Evolutionary conservation across 2,797 vertebrate species (phyloP), one percentile per base, ranked within the genome.

Genomic region (Pseudotriccus pelzelni): DNA sequence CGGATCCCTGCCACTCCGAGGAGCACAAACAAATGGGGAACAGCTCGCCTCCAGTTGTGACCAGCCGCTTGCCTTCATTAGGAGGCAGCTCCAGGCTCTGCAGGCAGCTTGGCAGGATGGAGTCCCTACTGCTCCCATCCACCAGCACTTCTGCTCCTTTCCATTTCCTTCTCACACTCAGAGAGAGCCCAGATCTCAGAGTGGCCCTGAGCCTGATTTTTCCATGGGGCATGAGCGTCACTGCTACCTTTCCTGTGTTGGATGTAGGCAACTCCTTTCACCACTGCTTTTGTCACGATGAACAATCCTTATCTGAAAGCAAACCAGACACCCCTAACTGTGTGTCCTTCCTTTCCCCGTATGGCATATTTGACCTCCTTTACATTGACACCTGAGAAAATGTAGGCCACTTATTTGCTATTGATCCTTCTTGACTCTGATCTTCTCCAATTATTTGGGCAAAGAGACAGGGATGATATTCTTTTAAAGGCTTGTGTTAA

Each of bases 11-110:
- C 95, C 95, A 96, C 90, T 93, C 83, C 1, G 18, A 81, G 78
- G 94, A 94, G 78, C 77, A 94, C 90, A 96, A 96, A 96, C 84
- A 97, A 96, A 96, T 74, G 87, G 92, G 86, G 91, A 83, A 86
- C 73, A 95, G 90, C 93, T 97, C 59, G 49, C 62, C 90, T 95
- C 89, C 63, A 93, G 92, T 96, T 96, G 94, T 89, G 96, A 94
- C 93, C 89, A 95, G 94, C 84, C 44, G 13, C 92, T 94, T 1
- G 21, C 0, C 4, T 80, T 97, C 96, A 91, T 97, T 95, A 95
- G 95, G 90, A 96, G 81, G 81, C 92, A 94, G 92, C 95, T 95
- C 93, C 52, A 58, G 76, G 87, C 78, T 92, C 95, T 0, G 3
- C 81, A 68, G 90, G 84, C 83, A 95, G 89, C 86, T 60, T 85